These are phyloP conservation scores for Nebria salina DNA, from an alignment of 2,888 invertebrate species.

Conservation along the genomic window DNA sequence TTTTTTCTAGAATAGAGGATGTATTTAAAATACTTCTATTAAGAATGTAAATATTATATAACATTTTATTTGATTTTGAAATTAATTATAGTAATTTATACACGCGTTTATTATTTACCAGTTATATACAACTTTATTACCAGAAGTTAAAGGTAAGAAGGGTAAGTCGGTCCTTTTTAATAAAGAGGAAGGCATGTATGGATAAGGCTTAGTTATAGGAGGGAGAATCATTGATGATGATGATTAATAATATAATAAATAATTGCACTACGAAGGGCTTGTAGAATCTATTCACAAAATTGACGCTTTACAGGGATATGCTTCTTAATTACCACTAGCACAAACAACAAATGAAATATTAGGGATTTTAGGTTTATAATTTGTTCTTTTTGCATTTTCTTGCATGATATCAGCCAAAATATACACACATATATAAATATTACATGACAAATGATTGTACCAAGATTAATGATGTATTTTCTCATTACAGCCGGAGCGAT, in stretches of 20 bases:
- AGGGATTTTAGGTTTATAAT: too few relatives aligned
- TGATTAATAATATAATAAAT: too few relatives aligned
- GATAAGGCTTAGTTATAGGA: neutral
- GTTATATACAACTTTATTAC: neutral
- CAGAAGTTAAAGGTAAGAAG: neutral
- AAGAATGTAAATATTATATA: neutral
- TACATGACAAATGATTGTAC: neutral
- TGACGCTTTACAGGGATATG: too few relatives aligned
- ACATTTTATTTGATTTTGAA: neutral
- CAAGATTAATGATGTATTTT: slow-evolving; percentile 29
- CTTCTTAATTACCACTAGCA: too few relatives aligned
- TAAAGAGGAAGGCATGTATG: neutral
- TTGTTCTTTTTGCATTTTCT: too few relatives aligned
- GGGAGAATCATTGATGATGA: neutral
- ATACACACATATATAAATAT: neutral
- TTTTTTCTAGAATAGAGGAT: too few relatives aligned
- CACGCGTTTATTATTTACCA: neutral
- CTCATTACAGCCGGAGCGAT: slow-evolving; percentile 54
- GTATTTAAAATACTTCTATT: neutral
- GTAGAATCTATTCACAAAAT: too few relatives aligned
- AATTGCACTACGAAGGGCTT: too few relatives aligned
- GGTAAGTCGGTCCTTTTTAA: neutral
- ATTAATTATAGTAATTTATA: neutral
- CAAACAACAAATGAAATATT: too few relatives aligned
- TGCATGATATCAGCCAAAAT: neutral